These are phyloP conservation scores for Poeciliopsis infans DNA, from an alignment of 2,797 vertebrate genomes.

Conservation along the genomic window DNA sequence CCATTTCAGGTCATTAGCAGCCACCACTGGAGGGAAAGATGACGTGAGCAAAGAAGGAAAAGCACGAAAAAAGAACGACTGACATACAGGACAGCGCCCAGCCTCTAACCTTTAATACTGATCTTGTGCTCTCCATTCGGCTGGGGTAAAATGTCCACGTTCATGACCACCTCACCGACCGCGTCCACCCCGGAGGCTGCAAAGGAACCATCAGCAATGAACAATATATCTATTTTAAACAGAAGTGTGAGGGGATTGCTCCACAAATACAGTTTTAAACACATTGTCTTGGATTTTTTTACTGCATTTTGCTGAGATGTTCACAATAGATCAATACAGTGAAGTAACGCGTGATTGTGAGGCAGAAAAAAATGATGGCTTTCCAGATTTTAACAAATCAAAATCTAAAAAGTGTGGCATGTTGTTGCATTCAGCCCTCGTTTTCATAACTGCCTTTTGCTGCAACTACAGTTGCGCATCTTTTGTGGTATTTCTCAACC, in stretches of 20 bases:
- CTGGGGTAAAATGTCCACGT: constrained; percentile 91
- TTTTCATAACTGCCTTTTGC: not conserved
- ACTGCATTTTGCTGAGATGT: not conserved
- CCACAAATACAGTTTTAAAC: not conserved
- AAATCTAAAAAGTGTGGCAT: not conserved
- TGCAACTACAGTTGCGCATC: not conserved
- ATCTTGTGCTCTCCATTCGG: constrained; percentile 95
- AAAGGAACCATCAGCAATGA: constrained; percentile 21
- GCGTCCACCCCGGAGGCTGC: constrained; percentile 92
- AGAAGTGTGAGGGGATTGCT: not conserved
- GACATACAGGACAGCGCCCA: too few species aligned
- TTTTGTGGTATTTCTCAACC: not conserved
- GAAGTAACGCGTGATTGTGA: not conserved
- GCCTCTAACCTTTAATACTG: constrained; percentile 89
- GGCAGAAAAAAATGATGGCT: not conserved
- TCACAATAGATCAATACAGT: not conserved
- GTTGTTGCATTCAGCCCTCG: not conserved
- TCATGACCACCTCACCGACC: constrained; percentile 92
- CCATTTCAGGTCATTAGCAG: constrained; percentile 96
- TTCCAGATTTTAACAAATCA: not conserved
- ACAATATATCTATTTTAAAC: not conserved
- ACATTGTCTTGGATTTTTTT: not conserved
- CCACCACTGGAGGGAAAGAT: constrained; percentile 79
- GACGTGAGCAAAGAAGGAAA: not conserved
- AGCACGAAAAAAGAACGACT: not conserved